phyloP scores from a whole-genome alignment of 2,888 invertebrate species.

The Scaptodrosophila latifasciaeformis region DNA sequence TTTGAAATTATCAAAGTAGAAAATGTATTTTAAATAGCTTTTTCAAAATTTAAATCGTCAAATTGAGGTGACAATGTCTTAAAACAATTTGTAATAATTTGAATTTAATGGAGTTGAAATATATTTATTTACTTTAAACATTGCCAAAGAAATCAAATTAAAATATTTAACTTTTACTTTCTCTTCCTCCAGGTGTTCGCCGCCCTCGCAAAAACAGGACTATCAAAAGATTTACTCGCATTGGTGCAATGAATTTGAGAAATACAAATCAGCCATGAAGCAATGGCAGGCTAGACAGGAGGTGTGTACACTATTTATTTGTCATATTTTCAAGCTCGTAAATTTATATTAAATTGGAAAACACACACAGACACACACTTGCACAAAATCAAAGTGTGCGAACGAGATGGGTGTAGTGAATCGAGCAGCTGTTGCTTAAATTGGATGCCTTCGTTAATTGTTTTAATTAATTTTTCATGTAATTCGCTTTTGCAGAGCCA shows the following conservation, averaged over 20 bases:
- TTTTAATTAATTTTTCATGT: constrained; percentile 71
- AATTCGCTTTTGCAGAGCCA: constrained; percentile 31
- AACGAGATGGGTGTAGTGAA: not conserved
- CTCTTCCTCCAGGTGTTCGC: constrained; percentile 89
- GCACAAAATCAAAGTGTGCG: not conserved
- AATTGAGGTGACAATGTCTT: no score
- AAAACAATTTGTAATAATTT: not conserved
- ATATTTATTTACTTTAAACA: no score
- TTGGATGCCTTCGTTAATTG: constrained; percentile 66
- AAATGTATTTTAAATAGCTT: not conserved
- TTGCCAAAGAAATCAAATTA: no score
- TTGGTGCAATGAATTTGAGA: constrained; percentile 99
- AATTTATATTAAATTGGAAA: constrained; percentile 18
- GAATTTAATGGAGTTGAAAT: no score
- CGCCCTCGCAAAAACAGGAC: constrained; percentile 91
- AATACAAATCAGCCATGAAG: constrained; percentile 97
- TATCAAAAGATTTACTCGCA: constrained; percentile 97
- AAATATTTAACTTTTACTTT: no score
- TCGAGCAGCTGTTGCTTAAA: constrained; percentile 40
- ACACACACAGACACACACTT: constrained; percentile 25
- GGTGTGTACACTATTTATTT: constrained; percentile 82
- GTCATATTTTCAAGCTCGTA: no score
- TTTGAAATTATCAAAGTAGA: not conserved
- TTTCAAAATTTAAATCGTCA: no score
- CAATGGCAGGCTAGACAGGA: constrained; percentile 95